Conservation (phyloP, 2,888 invertebrate genomes). For the Caenorhabditis becei region DNA sequence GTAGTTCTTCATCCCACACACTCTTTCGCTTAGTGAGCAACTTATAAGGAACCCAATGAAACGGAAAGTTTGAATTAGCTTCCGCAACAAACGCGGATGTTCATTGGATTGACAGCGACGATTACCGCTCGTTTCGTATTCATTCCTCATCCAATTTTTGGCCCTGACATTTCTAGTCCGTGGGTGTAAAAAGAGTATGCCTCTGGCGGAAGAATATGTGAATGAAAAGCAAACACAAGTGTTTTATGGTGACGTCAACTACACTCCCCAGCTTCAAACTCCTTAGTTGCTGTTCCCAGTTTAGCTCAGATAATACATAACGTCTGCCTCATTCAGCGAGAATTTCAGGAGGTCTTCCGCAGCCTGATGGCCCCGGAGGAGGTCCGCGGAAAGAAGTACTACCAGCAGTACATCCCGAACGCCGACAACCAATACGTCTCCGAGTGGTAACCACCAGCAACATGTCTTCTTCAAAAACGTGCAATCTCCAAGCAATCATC, state of each 20-base stretch:
- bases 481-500: background rate
- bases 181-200: constrained; percentile 19
- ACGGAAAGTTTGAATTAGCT: background rate
- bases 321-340: background rate
- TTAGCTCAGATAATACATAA: background rate
- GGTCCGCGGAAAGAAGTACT: constrained; percentile 58
- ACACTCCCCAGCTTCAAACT: constrained; percentile 20
- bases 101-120: background rate
- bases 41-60: constrained; percentile 7
- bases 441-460: constrained; percentile 27
- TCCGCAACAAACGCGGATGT: background rate
- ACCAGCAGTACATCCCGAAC: constrained; percentile 38
- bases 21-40: background rate
- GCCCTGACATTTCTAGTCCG: constrained; percentile 38
- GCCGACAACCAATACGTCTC: constrained; percentile 33
- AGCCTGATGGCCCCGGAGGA: constrained; percentile 56
- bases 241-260: constrained; percentile 28
- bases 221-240: constrained; percentile 42
- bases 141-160: constrained; percentile 1
- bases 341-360: constrained; percentile 61
- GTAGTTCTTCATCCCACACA: background rate
- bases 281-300: background rate
- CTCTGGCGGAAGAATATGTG: constrained; percentile 12
- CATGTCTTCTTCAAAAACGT: constrained; percentile 2
- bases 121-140: background rate